A percentile compares a stretch with the other conserved stretches of the same genome.
Conservation (phyloP, 35 echinoderm and acorn worm species). For the Chiridota heheva region DNA sequence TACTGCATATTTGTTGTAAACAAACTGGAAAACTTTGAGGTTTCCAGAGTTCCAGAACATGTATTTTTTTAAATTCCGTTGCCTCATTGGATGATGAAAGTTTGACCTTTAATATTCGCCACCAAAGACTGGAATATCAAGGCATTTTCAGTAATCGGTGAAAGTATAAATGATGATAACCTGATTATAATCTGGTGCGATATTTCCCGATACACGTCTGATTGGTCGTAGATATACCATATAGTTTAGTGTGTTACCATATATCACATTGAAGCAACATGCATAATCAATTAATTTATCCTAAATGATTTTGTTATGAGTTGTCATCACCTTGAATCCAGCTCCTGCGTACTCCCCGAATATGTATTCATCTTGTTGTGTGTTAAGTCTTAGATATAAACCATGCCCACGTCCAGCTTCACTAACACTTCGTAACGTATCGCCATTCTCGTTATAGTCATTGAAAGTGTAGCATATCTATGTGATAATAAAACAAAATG, state of each 20-base stretch:
- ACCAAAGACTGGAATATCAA: no score
- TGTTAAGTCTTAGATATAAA: background rate
- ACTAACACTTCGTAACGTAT: background rate
- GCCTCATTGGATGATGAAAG: no score
- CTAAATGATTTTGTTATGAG: background rate
- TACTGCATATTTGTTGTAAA: no score
- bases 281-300: background rate
- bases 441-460: background rate
- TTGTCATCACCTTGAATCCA: constrained; percentile 47
- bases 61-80: no score
- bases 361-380: background rate
- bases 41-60: no score
- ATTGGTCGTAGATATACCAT: no score
- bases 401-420: constrained; percentile 6
- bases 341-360: constrained; percentile 12
- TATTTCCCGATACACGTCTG: no score
- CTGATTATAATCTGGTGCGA: no score
- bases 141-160: no score
- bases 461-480: constrained; percentile 33
- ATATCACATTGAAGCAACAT: background rate
- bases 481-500: background rate
- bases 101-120: no score
- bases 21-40: no score
- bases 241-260: background rate
- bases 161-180: no score